Percentiles rank a stretch among this genome's conserved stretches.
Evolutionary conservation across 2,888 invertebrate genomes (phyloP).

Genomic region (Microdon myrmicae): DNA sequence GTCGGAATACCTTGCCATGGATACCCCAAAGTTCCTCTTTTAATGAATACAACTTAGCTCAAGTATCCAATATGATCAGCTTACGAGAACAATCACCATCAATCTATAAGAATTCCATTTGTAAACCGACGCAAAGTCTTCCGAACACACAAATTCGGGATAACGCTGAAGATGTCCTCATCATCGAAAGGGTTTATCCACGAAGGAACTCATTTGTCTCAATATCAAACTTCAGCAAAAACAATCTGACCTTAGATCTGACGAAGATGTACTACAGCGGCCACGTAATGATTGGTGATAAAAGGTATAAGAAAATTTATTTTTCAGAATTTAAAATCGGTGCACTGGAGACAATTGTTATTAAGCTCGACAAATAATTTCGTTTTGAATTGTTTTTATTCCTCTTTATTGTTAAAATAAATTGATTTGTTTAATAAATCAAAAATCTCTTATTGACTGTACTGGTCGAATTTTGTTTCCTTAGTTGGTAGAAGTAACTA

Average conservation of each 20-base stretch:
- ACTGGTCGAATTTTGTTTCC: too few species aligned
- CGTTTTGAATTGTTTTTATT: constrained; percentile 1
- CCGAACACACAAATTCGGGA: constrained; percentile 77
- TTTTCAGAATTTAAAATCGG: constrained; percentile 66
- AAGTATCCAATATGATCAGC: constrained; percentile 71
- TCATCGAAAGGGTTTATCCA: constrained; percentile 82
- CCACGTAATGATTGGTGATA: constrained; percentile 57
- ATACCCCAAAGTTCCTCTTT: constrained; percentile 70
- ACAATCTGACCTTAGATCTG: constrained; percentile 74
- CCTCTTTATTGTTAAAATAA: too few species aligned
- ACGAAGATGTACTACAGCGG: constrained; percentile 83
- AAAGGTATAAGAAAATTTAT: constrained; percentile 63
- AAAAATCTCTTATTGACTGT: too few species aligned
- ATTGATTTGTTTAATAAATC: too few species aligned
- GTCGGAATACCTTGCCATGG: constrained; percentile 73
- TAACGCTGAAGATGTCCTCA: constrained; percentile 73
- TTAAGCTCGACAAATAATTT: constrained; percentile 71
- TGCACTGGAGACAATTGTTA: constrained; percentile 74
- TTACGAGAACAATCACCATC: constrained; percentile 75
- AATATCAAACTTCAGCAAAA: constrained; percentile 77
- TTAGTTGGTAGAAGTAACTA: too few species aligned
- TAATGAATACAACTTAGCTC: constrained; percentile 69
- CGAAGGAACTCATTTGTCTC: constrained; percentile 81
- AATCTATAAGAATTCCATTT: constrained; percentile 77
- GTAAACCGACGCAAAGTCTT: constrained; percentile 72